Base-by-base conservation (phyloP, 2,113 vertebrate genomes). In the Eidolon helvum region DNA sequence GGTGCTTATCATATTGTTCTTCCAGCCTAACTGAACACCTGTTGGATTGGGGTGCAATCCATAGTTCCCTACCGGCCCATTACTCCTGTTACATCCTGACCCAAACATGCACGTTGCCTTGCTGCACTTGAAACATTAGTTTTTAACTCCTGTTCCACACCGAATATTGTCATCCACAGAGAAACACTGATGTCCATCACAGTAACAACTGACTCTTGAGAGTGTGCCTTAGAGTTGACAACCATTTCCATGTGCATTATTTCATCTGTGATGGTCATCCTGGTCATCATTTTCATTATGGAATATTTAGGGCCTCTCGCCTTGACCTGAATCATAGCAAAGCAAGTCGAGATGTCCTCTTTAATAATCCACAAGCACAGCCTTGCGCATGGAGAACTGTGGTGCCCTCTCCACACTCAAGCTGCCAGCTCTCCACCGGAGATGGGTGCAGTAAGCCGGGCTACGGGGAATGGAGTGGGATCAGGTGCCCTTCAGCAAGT, bases 401-500 rank as follows among this genome's bases (percentile, higher is more conserved):
- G 50, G 50, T 50, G 50, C 50, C 50, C 50, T 50, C 50, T 50
- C 50, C 50, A 59, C 57, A 59, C 11, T 71, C 87, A 33, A 38
- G 45, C 53, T 50, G n/a, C 96, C 96, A 87, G 40, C 94, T 78
- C 79, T 69, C 78, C 77, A 24, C 83, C 50, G 53, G 35, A 84
- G 75, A 78, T 21, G 19, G 43, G 82, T 28, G 2, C 59, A 63
- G 61, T 26, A n/a, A 59, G 43, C 48, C 75, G 66, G 53, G 38
- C 48, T 86, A 63, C 5, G 48, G 69, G 79, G 80, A 92, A 45
- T 45, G 45, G 45, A 91, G 87, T 92, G 87, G 96, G 90, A 95
- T 94, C 96, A 95, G 97, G 92, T 94, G 94, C 84, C 96, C 53
- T 92, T 71, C 38, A 26, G 83, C 87, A 75, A 93, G 83, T 71